Percentiles rank a stretch among this genome's conserved stretches.
Evolutionary conservation across 2,888 invertebrate genomes (phyloP).

Genomic region (Nycteola revayana): DNA sequence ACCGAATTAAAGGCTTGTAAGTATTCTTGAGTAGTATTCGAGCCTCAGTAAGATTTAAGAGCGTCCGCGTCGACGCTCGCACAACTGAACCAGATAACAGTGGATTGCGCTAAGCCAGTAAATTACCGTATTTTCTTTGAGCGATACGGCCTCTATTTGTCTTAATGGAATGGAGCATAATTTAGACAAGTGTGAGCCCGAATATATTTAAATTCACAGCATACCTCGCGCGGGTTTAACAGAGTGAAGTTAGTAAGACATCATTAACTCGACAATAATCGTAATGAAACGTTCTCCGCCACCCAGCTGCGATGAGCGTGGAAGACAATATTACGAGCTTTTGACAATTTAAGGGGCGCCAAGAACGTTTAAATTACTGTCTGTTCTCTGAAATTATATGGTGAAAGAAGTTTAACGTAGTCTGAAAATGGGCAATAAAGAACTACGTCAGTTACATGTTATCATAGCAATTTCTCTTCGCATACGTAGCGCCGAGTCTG

Average conservation of each 20-base stretch:
- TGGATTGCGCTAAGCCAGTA: conserved; percentile 61
- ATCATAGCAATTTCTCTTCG: conserved; percentile 31
- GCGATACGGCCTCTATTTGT: conserved; percentile 42
- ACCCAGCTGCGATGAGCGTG: conserved; percentile 47
- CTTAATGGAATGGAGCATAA: conserved; percentile 39
- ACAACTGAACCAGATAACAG: conserved; percentile 63
- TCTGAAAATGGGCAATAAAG: conserved; percentile 37
- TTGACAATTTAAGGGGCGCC: conserved; percentile 48
- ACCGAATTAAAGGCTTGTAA: conserved; percentile 63
- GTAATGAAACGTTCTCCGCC: conserved; percentile 63
- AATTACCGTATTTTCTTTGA: conserved; percentile 63
- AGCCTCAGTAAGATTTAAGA: conserved; percentile 61
- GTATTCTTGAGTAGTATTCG: conserved; percentile 57
- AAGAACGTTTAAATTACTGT: conserved; percentile 44
- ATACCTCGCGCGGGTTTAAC: conserved; percentile 47
- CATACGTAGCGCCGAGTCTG: conserved; percentile 30
- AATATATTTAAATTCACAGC: conserved; percentile 65
- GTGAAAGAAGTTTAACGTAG: conserved; percentile 37
- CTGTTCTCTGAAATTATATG: conserved; percentile 37
- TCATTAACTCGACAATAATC: conserved; percentile 67
- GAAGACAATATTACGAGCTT: conserved; percentile 55
- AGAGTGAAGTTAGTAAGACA: conserved; percentile 59
- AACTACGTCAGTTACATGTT: conserved; percentile 37
- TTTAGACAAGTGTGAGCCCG: conserved; percentile 46
- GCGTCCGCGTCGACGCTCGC: conserved; percentile 56